Conservation (phyloP, 2,113 vertebrate species). For the Gallinago undulata region DNA sequence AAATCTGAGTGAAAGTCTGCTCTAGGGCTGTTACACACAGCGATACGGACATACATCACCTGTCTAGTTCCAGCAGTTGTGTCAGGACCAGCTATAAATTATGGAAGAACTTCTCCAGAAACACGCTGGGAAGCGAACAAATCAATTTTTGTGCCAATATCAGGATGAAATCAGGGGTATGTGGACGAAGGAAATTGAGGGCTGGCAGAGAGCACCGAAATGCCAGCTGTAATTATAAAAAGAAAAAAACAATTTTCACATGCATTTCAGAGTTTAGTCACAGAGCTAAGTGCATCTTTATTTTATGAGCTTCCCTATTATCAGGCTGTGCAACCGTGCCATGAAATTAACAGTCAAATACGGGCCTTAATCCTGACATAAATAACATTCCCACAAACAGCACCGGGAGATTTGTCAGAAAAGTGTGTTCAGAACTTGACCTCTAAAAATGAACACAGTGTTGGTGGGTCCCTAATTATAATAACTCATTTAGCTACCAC, state of each 20-base stretch:
- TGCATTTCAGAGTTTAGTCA: slow-evolving; percentile 63
- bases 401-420: background rate
- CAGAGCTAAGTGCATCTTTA: slow-evolving; percentile 19
- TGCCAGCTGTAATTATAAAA: slow-evolving; percentile 37
- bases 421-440: background rate
- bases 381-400: slow-evolving; percentile 38
- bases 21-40: background rate
- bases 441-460: background rate
- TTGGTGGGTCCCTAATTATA: slow-evolving; percentile 15
- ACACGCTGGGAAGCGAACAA: background rate
- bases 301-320: slow-evolving; percentile 35
- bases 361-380: slow-evolving; percentile 11
- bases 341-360: slow-evolving; percentile 33
- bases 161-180: background rate
- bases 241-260: slow-evolving; percentile 21
- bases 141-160: background rate
- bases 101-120: background rate
- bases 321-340: background rate
- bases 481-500: background rate
- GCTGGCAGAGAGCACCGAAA: background rate
- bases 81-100: background rate
- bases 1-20: background rate
- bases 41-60: background rate
- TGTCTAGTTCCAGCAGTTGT: background rate
- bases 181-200: background rate